phyloP scores from a whole-genome alignment of 2,888 invertebrate species.

The Pycnomerus fuliginosus region DNA sequence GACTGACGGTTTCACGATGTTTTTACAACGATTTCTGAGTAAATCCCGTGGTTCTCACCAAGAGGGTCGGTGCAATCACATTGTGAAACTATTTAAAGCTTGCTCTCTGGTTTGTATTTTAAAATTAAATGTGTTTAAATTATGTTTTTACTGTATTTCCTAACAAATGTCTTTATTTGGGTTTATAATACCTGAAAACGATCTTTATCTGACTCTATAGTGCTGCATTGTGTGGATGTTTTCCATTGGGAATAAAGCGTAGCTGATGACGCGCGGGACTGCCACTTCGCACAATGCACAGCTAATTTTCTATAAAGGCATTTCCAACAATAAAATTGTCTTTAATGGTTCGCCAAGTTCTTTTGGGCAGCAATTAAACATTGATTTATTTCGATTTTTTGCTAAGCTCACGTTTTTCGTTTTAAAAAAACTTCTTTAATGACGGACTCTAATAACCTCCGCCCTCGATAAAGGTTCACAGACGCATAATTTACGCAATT shows the following conservation, averaged over 20 bases:
- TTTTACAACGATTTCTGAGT: slow-evolving; percentile 19
- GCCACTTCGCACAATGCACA: slow-evolving; percentile 10
- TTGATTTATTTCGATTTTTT: too few relatives aligned
- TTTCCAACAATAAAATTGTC: not conserved
- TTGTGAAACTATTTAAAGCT: slow-evolving; percentile 26
- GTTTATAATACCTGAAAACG: slow-evolving; percentile 33
- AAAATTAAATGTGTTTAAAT: slow-evolving; percentile 37
- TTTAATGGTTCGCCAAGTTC: too few relatives aligned
- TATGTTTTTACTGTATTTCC: slow-evolving; percentile 33
- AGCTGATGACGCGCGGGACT: not conserved
- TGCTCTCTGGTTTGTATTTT: slow-evolving; percentile 37
- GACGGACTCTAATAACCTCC: too few relatives aligned
- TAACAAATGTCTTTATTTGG: slow-evolving; percentile 38
- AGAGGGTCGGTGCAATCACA: slow-evolving; percentile 18
- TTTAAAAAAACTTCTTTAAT: too few relatives aligned
- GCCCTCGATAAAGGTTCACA: too few relatives aligned
- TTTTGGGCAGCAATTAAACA: too few relatives aligned
- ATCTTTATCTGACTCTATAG: slow-evolving; percentile 32
- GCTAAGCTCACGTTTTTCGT: too few relatives aligned
- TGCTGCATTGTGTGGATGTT: slow-evolving; percentile 4
- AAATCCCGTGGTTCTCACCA: slow-evolving; percentile 6
- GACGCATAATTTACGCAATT: too few relatives aligned
- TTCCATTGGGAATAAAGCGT: slow-evolving; percentile 1
- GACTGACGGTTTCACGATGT: slow-evolving; percentile 15
- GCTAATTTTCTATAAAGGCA: slow-evolving; percentile 17